Evolutionary conservation across 2,888 invertebrate genomes (phyloP), one percentile per base, ranked within the genome.

Genomic region (Amphiduros pacificus): DNA sequence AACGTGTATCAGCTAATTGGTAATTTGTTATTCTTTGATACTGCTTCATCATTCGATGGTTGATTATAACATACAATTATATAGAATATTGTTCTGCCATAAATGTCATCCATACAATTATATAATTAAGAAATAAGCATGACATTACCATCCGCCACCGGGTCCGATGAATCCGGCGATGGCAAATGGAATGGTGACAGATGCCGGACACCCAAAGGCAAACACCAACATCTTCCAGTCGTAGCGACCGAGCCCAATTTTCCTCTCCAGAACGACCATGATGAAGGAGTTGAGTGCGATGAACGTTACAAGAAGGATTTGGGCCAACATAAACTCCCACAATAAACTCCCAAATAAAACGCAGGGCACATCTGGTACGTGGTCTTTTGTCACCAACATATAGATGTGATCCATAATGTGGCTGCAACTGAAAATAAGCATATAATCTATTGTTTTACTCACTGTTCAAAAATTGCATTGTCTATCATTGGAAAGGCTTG

Each of bases 401-500:
- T 61, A 64, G 49, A 50, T 26, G 56, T 66, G 66, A 48, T 66
- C 66, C 27, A n/a, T n/a, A n/a, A n/a, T n/a, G n/a, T n/a, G n/a
- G n/a, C n/a, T n/a, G n/a, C n/a, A n/a, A 36, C 36, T 36, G 36
- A 11, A 11, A 36, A 11, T 36, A 11, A 36, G 36, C 36, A 36
- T 36, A 11, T 9, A 11, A 11, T 36, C 17, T 9, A 36, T 9
- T 36, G 11, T 36, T 36, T 17, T 36, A 36, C 9, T n/a, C n/a
- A n/a, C n/a, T n/a, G n/a, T n/a, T n/a, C n/a, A n/a, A n/a, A n/a
- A n/a, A n/a, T n/a, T n/a, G n/a, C n/a, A n/a, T n/a, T n/a, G n/a
- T n/a, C n/a, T n/a, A n/a, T n/a, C n/a, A n/a, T n/a, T n/a, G n/a
- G n/a, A n/a, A n/a, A n/a, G n/a, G n/a, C n/a, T n/a, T n/a, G n/a